These are phyloP conservation scores for Pangasianodon gigas DNA, from an alignment of 2,113 vertebrate genomes.

Conservation along the genomic window DNA sequence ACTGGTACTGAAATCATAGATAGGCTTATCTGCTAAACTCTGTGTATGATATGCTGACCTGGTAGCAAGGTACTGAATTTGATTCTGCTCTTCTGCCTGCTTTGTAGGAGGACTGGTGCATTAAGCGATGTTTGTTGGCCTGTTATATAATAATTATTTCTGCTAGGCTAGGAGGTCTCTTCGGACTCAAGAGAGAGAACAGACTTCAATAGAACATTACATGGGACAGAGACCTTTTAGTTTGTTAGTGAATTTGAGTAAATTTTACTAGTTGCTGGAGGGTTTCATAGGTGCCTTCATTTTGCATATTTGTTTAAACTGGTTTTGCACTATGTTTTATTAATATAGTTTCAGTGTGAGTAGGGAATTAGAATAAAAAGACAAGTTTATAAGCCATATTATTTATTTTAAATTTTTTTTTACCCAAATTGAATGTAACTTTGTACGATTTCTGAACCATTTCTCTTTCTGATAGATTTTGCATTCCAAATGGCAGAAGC, in stretches of 20 bases:
- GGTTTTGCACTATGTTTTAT: neutral
- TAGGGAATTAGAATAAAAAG: neutral
- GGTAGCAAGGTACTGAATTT: neutral
- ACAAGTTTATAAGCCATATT: neutral
- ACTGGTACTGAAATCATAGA: conserved; percentile 19
- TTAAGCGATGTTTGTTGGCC: conserved; percentile 26
- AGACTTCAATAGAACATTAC: neutral
- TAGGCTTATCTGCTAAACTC: neutral
- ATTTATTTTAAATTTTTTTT: neutral
- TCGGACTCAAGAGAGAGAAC: neutral
- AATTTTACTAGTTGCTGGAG: neutral
- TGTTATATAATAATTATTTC: conserved; percentile 31
- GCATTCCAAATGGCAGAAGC: conserved; percentile 66
- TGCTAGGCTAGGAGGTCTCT: neutral
- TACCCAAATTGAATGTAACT: neutral
- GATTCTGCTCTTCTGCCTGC: neutral
- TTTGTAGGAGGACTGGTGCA: conserved; percentile 13
- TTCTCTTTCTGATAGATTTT: conserved; percentile 20
- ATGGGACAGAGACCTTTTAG: neutral
- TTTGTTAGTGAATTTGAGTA: neutral
- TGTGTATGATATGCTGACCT: neutral
- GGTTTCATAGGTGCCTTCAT: neutral
- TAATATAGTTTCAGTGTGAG: neutral
- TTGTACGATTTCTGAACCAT: neutral
- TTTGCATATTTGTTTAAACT: conserved; percentile 9